Base-by-base conservation (phyloP, 2,797 vertebrate genomes). In the Falco novaeseelandiae region DNA sequence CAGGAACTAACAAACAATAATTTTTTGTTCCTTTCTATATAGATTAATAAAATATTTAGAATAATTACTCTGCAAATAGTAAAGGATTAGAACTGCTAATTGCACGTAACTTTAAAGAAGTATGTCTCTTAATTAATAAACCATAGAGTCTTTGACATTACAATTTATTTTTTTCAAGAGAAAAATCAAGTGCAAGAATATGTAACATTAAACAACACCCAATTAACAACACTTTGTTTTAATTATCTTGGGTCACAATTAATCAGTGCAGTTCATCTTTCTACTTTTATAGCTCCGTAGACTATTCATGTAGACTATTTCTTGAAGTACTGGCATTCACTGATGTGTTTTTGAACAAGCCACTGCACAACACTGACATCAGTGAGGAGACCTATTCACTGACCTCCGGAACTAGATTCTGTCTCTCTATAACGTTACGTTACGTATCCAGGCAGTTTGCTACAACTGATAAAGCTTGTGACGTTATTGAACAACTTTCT, bases 211-310 rank as follows among this genome's bases (percentile, higher is more conserved):
- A 97, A 97, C 94, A 98, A 97, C 93, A 97, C 76, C 94, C 90
- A 98, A 97, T 98, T 98, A 98, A 95, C 93, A 97, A 95, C 79
- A 79, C 83, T 98, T 98, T 95, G 82, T 95, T 98, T 95, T 98
- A 97, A 98, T 98, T 98, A 98, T 93, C 96, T 89, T 93, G 95
- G 86, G 90, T 74, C 88, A 95, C 90, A 96, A 96, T 98, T 98
- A 98, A 97, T 89, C 86, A 84, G 87, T 85, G 61, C 12, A 93
- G 91, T 96, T 98, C 96, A 97, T 98, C 97, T 94, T 97, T 97
- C 95, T 96, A 73, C 89, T 97, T 86, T 93, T 89, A 98, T 36
- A 90, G 92, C 72, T 97, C 87, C 57, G 93, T 91, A 66, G 89
- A 95, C 90, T 96, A 72, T 91, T 97, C 70, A 89, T 78, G 89